phyloP scores from a whole-genome alignment of 2,888 invertebrate genomes.

The Orthosia gothica region DNA sequence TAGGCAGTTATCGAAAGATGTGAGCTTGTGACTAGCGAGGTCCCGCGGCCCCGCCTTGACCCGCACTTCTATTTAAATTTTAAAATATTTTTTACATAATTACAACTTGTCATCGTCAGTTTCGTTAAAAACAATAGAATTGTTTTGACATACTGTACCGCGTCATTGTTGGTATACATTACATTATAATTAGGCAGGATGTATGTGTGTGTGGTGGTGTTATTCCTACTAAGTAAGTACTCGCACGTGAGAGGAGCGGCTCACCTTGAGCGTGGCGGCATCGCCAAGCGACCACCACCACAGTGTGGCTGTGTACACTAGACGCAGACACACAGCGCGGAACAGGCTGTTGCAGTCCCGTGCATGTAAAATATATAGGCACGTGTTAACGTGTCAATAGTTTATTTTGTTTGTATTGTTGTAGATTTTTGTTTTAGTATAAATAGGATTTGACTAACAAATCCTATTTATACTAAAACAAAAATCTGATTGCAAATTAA shows the following conservation, averaged over 20 bases:
- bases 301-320: too few relatives aligned
- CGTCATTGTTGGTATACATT: constrained; percentile 8
- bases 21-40: background rate
- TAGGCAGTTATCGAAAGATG: background rate
- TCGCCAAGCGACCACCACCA: constrained; percentile 9
- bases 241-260: constrained; percentile 40
- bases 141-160: constrained; percentile 4
- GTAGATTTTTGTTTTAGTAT: too few relatives aligned
- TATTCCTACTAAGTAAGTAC: background rate
- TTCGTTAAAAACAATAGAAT: constrained; percentile 24
- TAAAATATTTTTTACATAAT: background rate
- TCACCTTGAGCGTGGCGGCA: constrained; percentile 47
- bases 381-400: background rate
- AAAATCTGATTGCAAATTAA: constrained; percentile 7
- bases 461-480: background rate
- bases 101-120: constrained; percentile 9
- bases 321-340: background rate
- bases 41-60: background rate
- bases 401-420: too few relatives aligned
- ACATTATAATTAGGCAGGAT: constrained; percentile 6
- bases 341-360: constrained; percentile 2
- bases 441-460: too few relatives aligned
- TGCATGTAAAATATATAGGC: background rate
- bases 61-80: background rate
- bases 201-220: background rate